phyloP scores from a whole-genome alignment of 2,888 invertebrate species.

The Agriopis marginaria region DNA sequence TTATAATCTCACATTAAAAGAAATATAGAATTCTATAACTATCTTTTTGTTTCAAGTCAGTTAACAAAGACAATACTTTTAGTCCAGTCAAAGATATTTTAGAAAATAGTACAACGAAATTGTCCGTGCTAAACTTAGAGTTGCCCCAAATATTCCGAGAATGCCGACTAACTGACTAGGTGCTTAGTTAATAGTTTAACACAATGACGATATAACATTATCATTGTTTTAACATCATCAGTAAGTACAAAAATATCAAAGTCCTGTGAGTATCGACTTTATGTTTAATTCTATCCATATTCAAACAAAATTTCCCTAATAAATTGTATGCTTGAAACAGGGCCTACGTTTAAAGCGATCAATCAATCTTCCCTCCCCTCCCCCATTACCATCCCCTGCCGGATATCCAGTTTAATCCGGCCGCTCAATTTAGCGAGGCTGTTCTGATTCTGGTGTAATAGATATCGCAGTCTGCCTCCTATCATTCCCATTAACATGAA shows the following conservation, averaged over 20 bases:
- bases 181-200: too few species aligned
- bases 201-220: too few species aligned
- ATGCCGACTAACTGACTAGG: background rate
- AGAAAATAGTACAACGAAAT: too few species aligned
- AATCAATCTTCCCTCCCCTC: conserved; percentile 13
- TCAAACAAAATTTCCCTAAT: background rate
- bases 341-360: conserved; percentile 10
- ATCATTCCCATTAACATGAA: background rate
- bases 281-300: background rate
- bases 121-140: too few species aligned
- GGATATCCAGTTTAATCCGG: conserved; percentile 20
- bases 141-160: background rate
- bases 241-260: background rate
- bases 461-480: conserved; percentile 3
- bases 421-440: conserved; percentile 2
- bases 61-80: too few species aligned
- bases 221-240: too few species aligned
- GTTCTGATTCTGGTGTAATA: conserved; percentile 4
- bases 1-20: too few species aligned
- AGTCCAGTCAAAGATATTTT: too few species aligned
- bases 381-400: background rate
- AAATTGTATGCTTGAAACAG: background rate
- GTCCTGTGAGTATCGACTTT: background rate
- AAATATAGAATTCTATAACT: too few species aligned
- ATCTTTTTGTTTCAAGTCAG: too few species aligned